phyloP scores from a whole-genome alignment of 2,888 invertebrate species.

The Agonum fuliginosum region DNA sequence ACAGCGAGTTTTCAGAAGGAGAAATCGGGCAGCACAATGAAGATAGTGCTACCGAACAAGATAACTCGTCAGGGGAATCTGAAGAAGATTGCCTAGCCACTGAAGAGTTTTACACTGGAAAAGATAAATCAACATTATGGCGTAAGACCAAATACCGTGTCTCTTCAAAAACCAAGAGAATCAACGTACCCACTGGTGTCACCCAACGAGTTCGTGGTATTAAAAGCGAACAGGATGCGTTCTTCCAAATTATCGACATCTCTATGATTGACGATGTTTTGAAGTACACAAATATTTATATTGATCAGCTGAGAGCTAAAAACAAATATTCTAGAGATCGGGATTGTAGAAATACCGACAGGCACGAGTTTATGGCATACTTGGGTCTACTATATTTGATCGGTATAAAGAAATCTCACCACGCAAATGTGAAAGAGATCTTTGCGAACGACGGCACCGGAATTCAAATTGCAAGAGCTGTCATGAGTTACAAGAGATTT shows the following conservation, averaged over 20 bases:
- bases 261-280: conserved; percentile 62
- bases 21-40: too few species aligned
- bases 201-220: too few species aligned
- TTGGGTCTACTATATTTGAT: conserved; percentile 60
- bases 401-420: conserved; percentile 56
- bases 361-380: conserved; percentile 53
- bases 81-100: too few species aligned
- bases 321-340: too few species aligned
- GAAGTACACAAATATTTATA: conserved; percentile 22
- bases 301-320: neutral
- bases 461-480: conserved; percentile 60
- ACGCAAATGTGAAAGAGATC: conserved; percentile 60
- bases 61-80: too few species aligned
- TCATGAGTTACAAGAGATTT: conserved; percentile 62
- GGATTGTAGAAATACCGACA: conserved; percentile 9
- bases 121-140: too few species aligned
- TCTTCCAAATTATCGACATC: conserved; percentile 62
- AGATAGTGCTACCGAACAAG: too few species aligned
- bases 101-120: too few species aligned
- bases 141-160: too few species aligned
- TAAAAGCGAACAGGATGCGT: conserved; percentile 55
- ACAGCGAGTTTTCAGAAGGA: too few species aligned
- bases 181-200: too few species aligned
- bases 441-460: conserved; percentile 61
- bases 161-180: too few species aligned